Evolutionary conservation across 2,797 vertebrate genomes (phyloP).

Genomic region (Sebastiscus albofasciatus): DNA sequence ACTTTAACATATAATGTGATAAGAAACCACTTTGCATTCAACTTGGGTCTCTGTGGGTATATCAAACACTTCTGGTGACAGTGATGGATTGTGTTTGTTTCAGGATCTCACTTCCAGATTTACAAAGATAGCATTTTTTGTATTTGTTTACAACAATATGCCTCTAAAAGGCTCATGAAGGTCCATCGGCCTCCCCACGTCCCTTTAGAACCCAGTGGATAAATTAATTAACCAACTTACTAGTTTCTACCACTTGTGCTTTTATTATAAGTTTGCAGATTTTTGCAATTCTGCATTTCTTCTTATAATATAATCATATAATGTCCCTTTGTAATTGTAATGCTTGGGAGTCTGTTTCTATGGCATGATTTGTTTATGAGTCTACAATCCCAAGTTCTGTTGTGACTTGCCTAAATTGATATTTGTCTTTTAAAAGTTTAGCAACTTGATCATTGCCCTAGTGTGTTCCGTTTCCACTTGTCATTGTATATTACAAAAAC

Average conservation of each 20-base stretch:
- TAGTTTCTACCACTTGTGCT: neutral
- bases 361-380: neutral
- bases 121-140: constrained; percentile 22
- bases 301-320: neutral
- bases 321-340: neutral
- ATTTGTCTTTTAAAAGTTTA: neutral
- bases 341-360: neutral
- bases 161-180: neutral
- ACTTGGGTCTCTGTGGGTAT: neutral
- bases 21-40: constrained; percentile 35
- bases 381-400: neutral
- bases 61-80: constrained; percentile 43
- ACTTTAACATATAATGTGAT: constrained; percentile 23
- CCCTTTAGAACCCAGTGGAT: neutral
- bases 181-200: neutral
- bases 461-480: neutral
- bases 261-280: neutral
- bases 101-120: constrained; percentile 35
- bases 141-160: constrained; percentile 26
- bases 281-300: neutral
- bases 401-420: neutral
- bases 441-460: neutral
- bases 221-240: neutral
- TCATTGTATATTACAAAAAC: neutral
- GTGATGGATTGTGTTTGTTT: constrained; percentile 57